Percentiles rank a stretch among this genome's conserved stretches.
phyloP scores from a whole-genome alignment of 2,797 vertebrate genomes.

The Todus mexicanus region DNA sequence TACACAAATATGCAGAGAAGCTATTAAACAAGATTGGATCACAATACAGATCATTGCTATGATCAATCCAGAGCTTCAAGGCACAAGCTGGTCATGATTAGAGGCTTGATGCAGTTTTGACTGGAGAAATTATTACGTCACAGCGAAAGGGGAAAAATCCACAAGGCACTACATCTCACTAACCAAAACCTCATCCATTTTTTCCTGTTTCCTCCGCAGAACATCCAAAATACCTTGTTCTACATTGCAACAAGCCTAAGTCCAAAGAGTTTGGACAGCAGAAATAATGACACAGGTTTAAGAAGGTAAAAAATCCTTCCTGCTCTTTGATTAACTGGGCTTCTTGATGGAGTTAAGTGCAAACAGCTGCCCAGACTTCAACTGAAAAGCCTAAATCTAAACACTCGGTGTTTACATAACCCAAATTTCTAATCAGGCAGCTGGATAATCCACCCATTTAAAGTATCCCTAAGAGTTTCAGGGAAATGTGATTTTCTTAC shows the following conservation, averaged over 20 bases:
- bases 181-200: constrained; percentile 55
- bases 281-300: constrained; percentile 76
- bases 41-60: constrained; percentile 33
- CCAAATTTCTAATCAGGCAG: constrained; percentile 80
- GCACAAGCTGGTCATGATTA: constrained; percentile 39
- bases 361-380: constrained; percentile 79
- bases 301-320: constrained; percentile 76
- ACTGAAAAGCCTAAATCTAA: constrained; percentile 81
- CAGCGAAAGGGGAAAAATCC: constrained; percentile 39
- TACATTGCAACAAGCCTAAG: constrained; percentile 54
- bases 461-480: constrained; percentile 78
- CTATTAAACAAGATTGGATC: constrained; percentile 24
- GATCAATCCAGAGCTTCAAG: constrained; percentile 43
- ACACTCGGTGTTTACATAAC: constrained; percentile 79
- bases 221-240: constrained; percentile 55
- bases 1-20: constrained; percentile 43
- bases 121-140: constrained; percentile 59
- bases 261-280: constrained; percentile 70
- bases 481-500: constrained; percentile 76
- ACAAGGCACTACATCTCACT: constrained; percentile 40
- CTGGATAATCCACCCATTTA: constrained; percentile 80
- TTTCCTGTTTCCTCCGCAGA: constrained; percentile 50
- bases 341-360: constrained; percentile 79
- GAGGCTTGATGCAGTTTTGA: constrained; percentile 58
- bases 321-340: constrained; percentile 78